A percentile compares a stretch with the other conserved stretches of the same genome.
Conservation (phyloP, 30 jellyfish, hydroid and myxozoan species). For the Nemopilema nomurai region DNA sequence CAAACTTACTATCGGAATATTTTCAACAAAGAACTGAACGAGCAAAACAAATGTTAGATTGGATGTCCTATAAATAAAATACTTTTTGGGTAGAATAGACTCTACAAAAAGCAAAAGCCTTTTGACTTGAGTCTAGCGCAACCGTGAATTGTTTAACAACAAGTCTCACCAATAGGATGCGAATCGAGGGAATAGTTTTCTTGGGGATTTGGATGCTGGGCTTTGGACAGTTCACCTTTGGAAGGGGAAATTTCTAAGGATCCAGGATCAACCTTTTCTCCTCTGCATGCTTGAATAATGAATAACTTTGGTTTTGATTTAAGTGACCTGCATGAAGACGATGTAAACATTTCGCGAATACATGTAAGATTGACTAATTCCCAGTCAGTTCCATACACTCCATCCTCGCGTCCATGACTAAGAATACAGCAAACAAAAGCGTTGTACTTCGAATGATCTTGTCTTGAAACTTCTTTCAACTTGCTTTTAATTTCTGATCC, state of each 20-base stretch:
- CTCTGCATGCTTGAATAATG: slow-evolving; percentile 78
- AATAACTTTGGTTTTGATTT: slow-evolving; percentile 64
- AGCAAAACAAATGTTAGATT: too few relatives aligned
- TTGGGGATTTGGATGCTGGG: too few relatives aligned
- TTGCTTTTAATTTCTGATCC: slow-evolving; percentile 5
- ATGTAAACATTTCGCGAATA: slow-evolving; percentile 17
- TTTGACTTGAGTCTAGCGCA: too few relatives aligned
- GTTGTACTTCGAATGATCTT: slow-evolving; percentile 49
- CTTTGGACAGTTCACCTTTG: too few relatives aligned
- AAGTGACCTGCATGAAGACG: slow-evolving; percentile 9
- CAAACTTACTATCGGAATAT: too few relatives aligned
- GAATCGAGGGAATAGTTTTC: too few relatives aligned
- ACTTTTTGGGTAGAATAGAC: too few relatives aligned
- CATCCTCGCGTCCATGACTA: slow-evolving; percentile 53
- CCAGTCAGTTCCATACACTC: slow-evolving; percentile 59
- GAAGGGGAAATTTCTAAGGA: background rate
- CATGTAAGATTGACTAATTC: background rate
- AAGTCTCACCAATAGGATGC: too few relatives aligned
- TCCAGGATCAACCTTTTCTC: background rate
- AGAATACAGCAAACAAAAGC: slow-evolving; percentile 70
- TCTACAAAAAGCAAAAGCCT: too few relatives aligned
- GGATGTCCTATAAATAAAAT: too few relatives aligned
- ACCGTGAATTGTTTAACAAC: too few relatives aligned
- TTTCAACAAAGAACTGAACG: too few relatives aligned
- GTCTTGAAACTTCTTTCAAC: slow-evolving; percentile 23